These are phyloP conservation scores for Emys orbicularis DNA, from an alignment of 2,797 vertebrate species.

Conservation along the genomic window DNA sequence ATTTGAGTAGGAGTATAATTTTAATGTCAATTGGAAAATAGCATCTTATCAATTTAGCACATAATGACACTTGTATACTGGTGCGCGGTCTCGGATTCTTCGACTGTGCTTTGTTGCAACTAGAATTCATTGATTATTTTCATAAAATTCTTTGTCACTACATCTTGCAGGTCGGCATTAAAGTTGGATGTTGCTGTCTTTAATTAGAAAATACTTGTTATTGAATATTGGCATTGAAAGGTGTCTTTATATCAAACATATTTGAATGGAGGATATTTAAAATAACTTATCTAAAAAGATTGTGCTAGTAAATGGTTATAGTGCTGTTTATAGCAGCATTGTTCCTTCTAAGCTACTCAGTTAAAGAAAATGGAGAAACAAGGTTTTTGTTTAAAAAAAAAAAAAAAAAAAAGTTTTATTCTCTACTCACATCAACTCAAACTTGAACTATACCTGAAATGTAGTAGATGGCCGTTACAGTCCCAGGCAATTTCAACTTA, in stretches of 20 bases:
- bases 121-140: constrained; percentile 7
- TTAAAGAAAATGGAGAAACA: not conserved
- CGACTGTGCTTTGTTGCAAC: constrained; percentile 15
- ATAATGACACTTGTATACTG: not conserved
- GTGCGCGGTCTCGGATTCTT: constrained; percentile 28
- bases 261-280: not conserved
- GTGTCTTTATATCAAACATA: not conserved
- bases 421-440: not conserved
- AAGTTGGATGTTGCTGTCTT: not conserved
- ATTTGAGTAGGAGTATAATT: constrained; percentile 17
- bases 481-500: not conserved
- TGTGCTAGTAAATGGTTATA: not conserved
- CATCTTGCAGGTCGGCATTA: not conserved
- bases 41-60: not conserved
- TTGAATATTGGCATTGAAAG: not conserved
- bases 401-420: no score
- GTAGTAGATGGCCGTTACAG: not conserved
- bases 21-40: constrained; percentile 20
- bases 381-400: not conserved
- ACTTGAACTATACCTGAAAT: not conserved
- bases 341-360: not conserved
- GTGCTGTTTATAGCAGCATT: not conserved
- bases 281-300: not conserved
- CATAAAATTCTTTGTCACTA: constrained; percentile 7
- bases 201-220: not conserved